A percentile compares a stretch with the other conserved stretches of the same genome.
Evolutionary conservation across 1,140 invertebrate genomes (phyloP).

Genomic region (Drosophila setifemur): DNA sequence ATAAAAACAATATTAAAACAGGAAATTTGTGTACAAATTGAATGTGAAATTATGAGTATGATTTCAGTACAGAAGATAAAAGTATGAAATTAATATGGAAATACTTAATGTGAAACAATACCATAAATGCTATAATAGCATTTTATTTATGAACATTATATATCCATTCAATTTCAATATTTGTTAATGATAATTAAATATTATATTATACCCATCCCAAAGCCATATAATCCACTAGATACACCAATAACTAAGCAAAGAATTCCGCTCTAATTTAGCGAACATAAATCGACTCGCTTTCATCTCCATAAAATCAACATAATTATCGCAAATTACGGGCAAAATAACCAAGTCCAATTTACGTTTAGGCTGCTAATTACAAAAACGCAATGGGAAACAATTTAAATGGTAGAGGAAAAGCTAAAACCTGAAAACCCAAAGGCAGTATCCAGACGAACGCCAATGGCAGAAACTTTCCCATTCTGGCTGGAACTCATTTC

Average conservation of each 20-base stretch:
- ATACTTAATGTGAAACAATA: too few species aligned
- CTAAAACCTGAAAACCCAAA: constrained; percentile 8
- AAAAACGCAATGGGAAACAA: constrained; percentile 46
- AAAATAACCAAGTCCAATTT: constrained; percentile 53
- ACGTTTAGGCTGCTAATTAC: constrained; percentile 52
- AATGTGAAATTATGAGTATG: too few species aligned
- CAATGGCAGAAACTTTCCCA: constrained; percentile 42
- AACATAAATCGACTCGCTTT: constrained; percentile 16
- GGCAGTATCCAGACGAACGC: constrained; percentile 14
- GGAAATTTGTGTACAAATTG: too few species aligned
- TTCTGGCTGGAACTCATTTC: constrained; percentile 53
- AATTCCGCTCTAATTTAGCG: constrained; percentile 22
- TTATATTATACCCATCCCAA: too few species aligned
- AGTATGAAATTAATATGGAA: too few species aligned
- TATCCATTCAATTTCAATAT: too few species aligned
- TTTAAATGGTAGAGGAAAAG: constrained; percentile 33
- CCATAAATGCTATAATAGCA: too few species aligned
- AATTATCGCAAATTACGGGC: constrained; percentile 74
- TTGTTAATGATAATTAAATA: too few species aligned
- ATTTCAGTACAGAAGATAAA: too few species aligned
- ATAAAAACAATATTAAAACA: too few species aligned
- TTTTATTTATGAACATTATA: too few species aligned
- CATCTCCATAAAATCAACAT: constrained; percentile 72
- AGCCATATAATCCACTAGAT: too few species aligned
- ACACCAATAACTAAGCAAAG: constrained; percentile 5